A percentile compares a stretch with the other conserved stretches of the same genome.
Conservation (phyloP, 2,888 invertebrate species). For the Trypoxylon attenuatum region DNA sequence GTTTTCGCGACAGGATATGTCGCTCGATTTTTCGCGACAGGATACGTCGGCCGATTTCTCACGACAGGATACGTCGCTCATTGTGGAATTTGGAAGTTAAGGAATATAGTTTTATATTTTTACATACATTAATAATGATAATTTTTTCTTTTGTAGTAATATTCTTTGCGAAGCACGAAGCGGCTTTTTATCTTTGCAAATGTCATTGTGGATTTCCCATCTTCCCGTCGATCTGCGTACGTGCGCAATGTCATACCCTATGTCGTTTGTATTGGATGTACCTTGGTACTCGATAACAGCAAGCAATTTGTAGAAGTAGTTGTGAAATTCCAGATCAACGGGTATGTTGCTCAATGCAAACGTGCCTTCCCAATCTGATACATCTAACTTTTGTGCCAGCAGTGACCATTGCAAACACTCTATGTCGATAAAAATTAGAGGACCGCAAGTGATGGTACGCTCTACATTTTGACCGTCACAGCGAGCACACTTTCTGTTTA, state of each 20-base stretch:
- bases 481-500: too few species aligned
- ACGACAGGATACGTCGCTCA: too few species aligned
- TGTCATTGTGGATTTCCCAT: neutral
- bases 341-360: neutral
- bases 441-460: too few species aligned
- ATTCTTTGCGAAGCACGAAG: too few species aligned
- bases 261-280: neutral
- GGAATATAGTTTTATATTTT: too few species aligned
- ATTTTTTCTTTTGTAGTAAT: too few species aligned
- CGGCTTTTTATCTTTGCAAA: neutral
- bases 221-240: neutral
- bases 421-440: neutral
- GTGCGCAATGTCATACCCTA: neutral
- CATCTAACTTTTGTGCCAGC: neutral
- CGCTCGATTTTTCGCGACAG: too few species aligned
- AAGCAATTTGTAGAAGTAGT: neutral
- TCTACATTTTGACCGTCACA: too few species aligned
- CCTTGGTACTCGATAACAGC: neutral
- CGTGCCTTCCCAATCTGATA: neutral
- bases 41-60: too few species aligned
- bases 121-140: too few species aligned
- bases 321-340: neutral
- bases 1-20: too few species aligned
- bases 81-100: too few species aligned
- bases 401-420: neutral